Conservation (phyloP, 2,888 invertebrate species). For the Autographa gamma region DNA sequence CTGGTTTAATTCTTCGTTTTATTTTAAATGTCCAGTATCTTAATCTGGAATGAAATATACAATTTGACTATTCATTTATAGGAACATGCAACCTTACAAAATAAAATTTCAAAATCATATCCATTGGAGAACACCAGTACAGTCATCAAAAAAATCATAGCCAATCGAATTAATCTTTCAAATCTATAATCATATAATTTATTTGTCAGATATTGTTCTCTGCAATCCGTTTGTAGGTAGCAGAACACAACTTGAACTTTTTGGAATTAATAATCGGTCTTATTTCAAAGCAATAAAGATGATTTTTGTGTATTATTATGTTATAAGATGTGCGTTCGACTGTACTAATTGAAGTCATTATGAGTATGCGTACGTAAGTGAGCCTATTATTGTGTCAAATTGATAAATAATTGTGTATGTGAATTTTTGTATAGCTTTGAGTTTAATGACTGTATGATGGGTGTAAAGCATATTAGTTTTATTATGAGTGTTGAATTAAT, state of each 20-base stretch:
- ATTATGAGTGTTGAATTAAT: not conserved
- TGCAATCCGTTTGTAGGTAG: constrained; percentile 18
- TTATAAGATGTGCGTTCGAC: constrained; percentile 53
- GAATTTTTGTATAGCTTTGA: constrained; percentile 60
- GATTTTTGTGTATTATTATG: not conserved
- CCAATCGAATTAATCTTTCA: constrained; percentile 55
- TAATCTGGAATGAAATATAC: too few species aligned
- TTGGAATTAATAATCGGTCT: not conserved
- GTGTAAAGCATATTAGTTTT: not conserved
- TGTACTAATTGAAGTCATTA: constrained; percentile 77
- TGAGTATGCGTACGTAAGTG: constrained; percentile 62
- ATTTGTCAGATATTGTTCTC: constrained; percentile 51
- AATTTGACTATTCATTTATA: not conserved
- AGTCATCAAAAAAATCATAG: constrained; percentile 39
- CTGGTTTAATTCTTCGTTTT: too few species aligned
- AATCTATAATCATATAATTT: constrained; percentile 48
- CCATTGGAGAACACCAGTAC: constrained; percentile 29
- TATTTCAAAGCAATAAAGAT: not conserved
- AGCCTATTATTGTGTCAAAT: constrained; percentile 78
- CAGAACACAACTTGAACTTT: not conserved
- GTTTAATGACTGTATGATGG: not conserved
- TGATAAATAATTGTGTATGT: constrained; percentile 81
- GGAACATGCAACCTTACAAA: constrained; percentile 33
- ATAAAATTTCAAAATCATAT: constrained; percentile 36
- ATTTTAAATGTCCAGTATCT: too few species aligned